Conservation (phyloP, 2,888 invertebrate genomes). For the Orthosia gracilis region DNA sequence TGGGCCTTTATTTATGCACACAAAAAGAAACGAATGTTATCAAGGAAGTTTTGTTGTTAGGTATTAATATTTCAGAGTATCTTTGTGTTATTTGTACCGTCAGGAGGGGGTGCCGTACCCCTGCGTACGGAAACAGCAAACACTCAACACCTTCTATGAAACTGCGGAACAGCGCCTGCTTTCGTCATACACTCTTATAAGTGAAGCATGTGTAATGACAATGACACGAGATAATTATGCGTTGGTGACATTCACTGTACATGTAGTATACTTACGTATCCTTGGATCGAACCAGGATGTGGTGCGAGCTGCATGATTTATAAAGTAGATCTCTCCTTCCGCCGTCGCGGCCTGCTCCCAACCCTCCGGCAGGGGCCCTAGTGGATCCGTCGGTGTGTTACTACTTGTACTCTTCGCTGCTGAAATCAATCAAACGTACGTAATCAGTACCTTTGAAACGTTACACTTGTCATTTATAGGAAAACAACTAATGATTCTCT, state of each 20-base stretch:
- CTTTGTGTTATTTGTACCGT: neutral
- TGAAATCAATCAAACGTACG: conserved; percentile 87
- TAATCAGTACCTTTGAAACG: conserved; percentile 69
- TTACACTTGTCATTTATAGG: conserved; percentile 65
- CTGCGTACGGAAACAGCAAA: neutral
- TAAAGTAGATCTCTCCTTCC: conserved; percentile 96
- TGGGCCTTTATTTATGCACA: neutral
- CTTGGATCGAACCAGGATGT: conserved; percentile 99
- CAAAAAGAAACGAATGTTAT: neutral
- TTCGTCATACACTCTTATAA: conserved; percentile 29
- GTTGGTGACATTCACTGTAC: conserved; percentile 59
- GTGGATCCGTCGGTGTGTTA: conserved; percentile 90
- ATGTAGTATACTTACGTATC: conserved; percentile 95
- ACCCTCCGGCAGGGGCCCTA: conserved; percentile 96
- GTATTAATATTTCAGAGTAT: neutral
- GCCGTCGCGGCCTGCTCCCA: conserved; percentile 97
- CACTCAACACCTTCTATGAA: conserved; percentile 20
- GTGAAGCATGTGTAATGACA: conserved; percentile 35
- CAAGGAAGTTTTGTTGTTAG: neutral
- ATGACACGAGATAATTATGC: conserved; percentile 47
- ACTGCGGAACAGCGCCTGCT: conserved; percentile 16
- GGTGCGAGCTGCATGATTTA: conserved; percentile 98
- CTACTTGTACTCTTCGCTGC: conserved; percentile 91
- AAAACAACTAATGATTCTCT: conserved; percentile 80
- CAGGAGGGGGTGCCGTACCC: too few relatives aligned